Base-by-base conservation (phyloP, 2,888 invertebrate genomes). In the Digitonthophagus gazella region DNA sequence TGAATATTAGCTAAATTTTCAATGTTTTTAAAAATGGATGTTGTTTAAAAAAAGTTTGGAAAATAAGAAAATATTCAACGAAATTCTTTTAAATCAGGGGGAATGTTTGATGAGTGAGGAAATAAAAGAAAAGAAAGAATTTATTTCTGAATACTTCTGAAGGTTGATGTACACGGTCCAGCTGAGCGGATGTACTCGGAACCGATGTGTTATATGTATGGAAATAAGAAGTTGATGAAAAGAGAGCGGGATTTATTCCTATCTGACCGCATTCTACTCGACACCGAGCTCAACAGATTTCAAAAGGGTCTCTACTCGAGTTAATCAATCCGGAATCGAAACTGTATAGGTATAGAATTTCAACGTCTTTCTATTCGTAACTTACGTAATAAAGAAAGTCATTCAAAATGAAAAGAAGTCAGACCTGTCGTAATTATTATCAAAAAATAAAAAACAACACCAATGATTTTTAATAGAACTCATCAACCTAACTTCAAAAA, bases 211-310 rank as follows among this genome's bases (percentile, higher is more conserved):
- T 79, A 79, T 80, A 79, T 80, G 78, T 80, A 80, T 80, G 81
- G 81, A 81, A 81, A 81, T 80, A 79, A 78, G 80, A 76, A 79
- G 79, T 78, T 81, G 80, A 81, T 81, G 81, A 80, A 80, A 81
- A 78, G 75, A 78, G 77, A 76, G 77, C 77, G 78, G 78, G 80
- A 80, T 80, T 80, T 80, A 80, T 80, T 73, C 75, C 75, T 75
- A 74, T 76, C 76, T 76, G 77, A 75, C 76, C 76, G 75, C 74
- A 74, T 75, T 73, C 71, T 69, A 22, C 44, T 55, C 19, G 64
- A 22, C 64, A 66, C 54, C 22, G 16, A 63, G 55, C 67, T 44
- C 67, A 15, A 67, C 67, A 64, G 69, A 69, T 69, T 69, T 67
- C 64, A 57, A 63, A 57, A 57, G 58, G 58, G 58, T 64, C 64